phyloP scores from a whole-genome alignment of 2,113 vertebrate species.

The Prunella himalayana region DNA sequence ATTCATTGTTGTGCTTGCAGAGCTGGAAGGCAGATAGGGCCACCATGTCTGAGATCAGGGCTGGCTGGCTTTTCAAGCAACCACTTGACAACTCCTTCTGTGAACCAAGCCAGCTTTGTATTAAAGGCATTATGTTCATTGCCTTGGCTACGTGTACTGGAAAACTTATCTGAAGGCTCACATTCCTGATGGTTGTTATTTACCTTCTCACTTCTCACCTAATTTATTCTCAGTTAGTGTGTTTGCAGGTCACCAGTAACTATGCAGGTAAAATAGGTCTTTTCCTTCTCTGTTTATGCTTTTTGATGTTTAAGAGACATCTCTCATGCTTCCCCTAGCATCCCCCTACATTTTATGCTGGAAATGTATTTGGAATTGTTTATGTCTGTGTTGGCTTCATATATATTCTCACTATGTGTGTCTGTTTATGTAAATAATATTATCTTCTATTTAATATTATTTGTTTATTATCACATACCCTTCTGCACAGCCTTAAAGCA shows the following conservation, averaged over 20 bases:
- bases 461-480: background rate
- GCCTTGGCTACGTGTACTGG: conserved; percentile 15
- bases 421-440: background rate
- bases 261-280: background rate
- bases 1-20: background rate
- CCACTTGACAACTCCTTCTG: background rate
- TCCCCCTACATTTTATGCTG: background rate
- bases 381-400: background rate
- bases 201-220: background rate
- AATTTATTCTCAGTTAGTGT: conserved; percentile 3
- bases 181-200: background rate
- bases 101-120: background rate
- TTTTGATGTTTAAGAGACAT: background rate
- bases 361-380: background rate
- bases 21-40: background rate
- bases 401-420: background rate
- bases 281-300: background rate
- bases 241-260: background rate
- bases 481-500: background rate
- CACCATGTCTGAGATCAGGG: background rate
- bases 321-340: background rate
- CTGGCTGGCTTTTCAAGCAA: background rate
- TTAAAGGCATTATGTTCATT: background rate
- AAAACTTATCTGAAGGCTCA: background rate
- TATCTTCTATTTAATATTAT: background rate